Conservation (phyloP, 2,888 invertebrate species). For the Rotaria sp. region DNA sequence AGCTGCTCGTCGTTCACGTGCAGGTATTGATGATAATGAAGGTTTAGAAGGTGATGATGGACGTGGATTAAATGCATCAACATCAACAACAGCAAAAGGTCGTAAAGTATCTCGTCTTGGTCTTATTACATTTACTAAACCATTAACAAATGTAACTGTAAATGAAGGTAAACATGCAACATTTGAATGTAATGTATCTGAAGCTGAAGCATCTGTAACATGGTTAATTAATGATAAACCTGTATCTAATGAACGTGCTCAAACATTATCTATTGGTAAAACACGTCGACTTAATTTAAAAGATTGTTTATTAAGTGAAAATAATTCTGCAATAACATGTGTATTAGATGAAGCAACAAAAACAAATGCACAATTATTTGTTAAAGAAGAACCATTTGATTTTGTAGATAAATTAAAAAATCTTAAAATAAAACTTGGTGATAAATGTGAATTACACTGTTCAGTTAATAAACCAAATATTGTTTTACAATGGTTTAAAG, state of each 20-base stretch:
- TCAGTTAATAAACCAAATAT: conserved; percentile 36
- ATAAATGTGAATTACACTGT: conserved; percentile 22
- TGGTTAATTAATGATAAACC: conserved; percentile 37
- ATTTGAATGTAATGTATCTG: conserved; percentile 39
- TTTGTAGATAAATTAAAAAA: conserved; percentile 13
- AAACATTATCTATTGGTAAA: conserved; percentile 36
- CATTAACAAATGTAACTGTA: conserved; percentile 31
- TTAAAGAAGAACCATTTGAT: conserved; percentile 30
- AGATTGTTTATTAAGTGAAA: conserved; percentile 38
- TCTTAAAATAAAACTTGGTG: conserved; percentile 5
- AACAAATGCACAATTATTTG: conserved; percentile 31
- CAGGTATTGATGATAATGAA: too few relatives aligned
- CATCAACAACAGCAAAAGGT: neutral
- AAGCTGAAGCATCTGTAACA: conserved; percentile 34
- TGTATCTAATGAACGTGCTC: neutral
- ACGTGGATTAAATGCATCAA: neutral
- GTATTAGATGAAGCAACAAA: conserved; percentile 33
- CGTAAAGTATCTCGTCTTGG: neutral
- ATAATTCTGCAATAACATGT: conserved; percentile 33
- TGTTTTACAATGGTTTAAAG: conserved; percentile 34
- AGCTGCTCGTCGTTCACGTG: neutral
- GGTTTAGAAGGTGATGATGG: neutral
- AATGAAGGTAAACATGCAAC: conserved; percentile 34
- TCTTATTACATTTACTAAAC: conserved; percentile 34
- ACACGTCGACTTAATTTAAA: conserved; percentile 34